Base-by-base conservation (phyloP, 2,113 vertebrate species). In the Erinaceus europaeus region DNA sequence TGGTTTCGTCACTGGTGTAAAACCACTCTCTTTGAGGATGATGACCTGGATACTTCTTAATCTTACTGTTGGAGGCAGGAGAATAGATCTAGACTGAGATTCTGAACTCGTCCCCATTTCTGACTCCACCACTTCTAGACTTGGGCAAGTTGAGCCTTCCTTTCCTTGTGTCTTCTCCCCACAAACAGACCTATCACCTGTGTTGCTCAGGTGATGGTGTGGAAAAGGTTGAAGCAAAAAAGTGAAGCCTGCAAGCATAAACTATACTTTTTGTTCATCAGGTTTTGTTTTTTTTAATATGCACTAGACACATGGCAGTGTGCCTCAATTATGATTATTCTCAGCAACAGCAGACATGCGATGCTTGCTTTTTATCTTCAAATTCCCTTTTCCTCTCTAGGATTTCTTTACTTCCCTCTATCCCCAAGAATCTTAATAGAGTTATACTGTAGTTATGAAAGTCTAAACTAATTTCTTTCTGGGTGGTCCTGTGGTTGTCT, bases 371-470 rank as follows among this genome's bases (percentile, higher is more conserved):
- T 50, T 12, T 8, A 6, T 42, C 75, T 74, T 75, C 18, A n/a
- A 44, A n/a, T 32, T 69, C 23, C 27, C 17, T 50, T 8, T 84
- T 40, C 21, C 38, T 14, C 3, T 62, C 53, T 29, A 73, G 18
- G 25, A 32, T 75, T 76, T 79, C 14, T 34, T 65, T 15, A 73
- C 29, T 34, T 71, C 69, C 25, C 21, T 88, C 53, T 44, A 23
- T 23, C 1, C 20, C 9, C 34, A 20, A 10, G 36, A 68, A 53
- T 85, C 75, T 88, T 57, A 38, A 90, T 93, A 18, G 68, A 92
- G 89, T 67, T 50, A 74, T 21, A 68, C 67, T 83, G 48, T 53
- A 73, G 17, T 40, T 81, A 80, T 80, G 29, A 74, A 89, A 84
- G 46, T 38, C 32, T n/a, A 32, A 90, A 89, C 53, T 87, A 61